Evolutionary conservation across 2,797 vertebrate genomes (phyloP), one percentile per base, ranked within the genome.

Genomic region (Prunella strophiata): DNA sequence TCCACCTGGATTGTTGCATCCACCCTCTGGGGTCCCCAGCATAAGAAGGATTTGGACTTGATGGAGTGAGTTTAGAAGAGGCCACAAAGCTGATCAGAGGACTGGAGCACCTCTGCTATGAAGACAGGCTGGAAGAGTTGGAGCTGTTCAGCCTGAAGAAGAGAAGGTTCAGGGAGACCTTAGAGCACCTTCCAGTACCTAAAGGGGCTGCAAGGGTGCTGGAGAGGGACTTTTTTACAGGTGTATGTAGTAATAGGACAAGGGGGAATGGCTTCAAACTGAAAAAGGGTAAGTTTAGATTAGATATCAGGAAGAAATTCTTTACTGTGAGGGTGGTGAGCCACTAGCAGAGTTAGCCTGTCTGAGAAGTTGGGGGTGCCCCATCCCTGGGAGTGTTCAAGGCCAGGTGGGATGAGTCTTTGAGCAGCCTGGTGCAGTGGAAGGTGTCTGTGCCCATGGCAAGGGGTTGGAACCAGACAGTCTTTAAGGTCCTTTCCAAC

Each of bases 121-220:
- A 66, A 47, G 16, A 43, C 9, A 73, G 40, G 13, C 40, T 67
- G 59, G 61, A 73, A 43, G 40, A 66, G 30, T 40, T 34, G 30
- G 34, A 52, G 30, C 22, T 78, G 22, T 36, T 36, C 34, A 78
- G 34, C 13, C 45, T 59, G 73, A 22, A 59, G 52, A 77, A 72
- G 38, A 36, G 21, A 59, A 72, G 16, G 18, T 59, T 25, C 0
- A 0, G 30, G 11, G 19, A 73, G 10, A 50, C 4, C 3, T 38
- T 59, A 29, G 8, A 73, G 19, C 40, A 48, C 30, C 8, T 78
- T 54, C 20, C 22, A 27, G 58, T 23, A 72, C 29, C 25, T 77
- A 58, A 58, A 77, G n/a, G 13, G 25, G 25, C n/a, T 32, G 7
- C 47, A 54, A 36, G 22, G 59, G 22, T 3, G 3, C 48, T 16